Base-by-base conservation (phyloP, 2,888 invertebrate species). In the Heteropelma amictum region DNA sequence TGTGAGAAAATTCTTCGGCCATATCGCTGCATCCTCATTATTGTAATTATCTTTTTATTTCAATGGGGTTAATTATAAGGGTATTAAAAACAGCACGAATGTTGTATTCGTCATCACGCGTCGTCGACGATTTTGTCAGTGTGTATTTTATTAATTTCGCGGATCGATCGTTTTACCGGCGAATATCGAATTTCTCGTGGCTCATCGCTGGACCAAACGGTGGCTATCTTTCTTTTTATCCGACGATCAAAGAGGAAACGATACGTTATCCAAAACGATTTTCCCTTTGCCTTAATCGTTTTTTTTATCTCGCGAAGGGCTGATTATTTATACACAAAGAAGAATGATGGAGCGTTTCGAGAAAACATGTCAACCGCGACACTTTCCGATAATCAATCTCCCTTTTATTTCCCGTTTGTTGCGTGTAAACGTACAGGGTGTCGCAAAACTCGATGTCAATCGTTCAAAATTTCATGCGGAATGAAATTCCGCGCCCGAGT, bases 1-100 rank as follows among this genome's bases (percentile, higher is more conserved):
- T 74, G 70, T 70, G 74, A 65, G 74, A 70, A 74, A 47, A 53
- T 64, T 68, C 54, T 42, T 45, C 54, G 58, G 19, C 38, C 23
- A 35, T 12, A 45, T 7, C 7, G 45, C 21, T 1, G n/a, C 21
- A 12, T 30, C 28, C 23, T 47, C 1, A 42, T 56, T 67, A 47
- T 28, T 10, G 45, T 58, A 28, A 73, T 60, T 14, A 33, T 51
- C 26, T 53, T 58, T 42, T 42, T 64, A 40, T 56, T 51, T 6
- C 40, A 42, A 40, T n/a, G 12, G 17, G 47, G 56, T 54, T 53
- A 14, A 40, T 63, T 47, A 38, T 67, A 47, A 23, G 23, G 19
- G 14, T 7, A 60, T 23, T n/a, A 42, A 69, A 40, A 23, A 51
- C 30, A 19, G 21, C n/a, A 58, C 1, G 7, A 17, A 30, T 23